These are phyloP conservation scores for Cirrhinus mrigala DNA, from an alignment of 2,797 vertebrate genomes.

Conservation along the genomic window DNA sequence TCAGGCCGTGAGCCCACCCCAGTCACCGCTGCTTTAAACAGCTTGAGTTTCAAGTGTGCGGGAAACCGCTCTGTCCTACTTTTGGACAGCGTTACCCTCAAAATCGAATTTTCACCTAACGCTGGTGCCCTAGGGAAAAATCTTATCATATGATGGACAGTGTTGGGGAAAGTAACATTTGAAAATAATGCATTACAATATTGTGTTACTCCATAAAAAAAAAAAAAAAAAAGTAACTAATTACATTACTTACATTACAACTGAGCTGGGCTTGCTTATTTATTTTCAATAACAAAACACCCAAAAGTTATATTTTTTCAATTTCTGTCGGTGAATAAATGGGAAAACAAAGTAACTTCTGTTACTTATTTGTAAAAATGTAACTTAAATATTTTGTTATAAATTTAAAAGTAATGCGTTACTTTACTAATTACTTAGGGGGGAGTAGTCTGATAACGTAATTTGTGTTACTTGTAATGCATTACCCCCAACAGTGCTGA, in stretches of 20 bases:
- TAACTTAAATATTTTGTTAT: not conserved
- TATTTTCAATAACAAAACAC: too few relatives aligned
- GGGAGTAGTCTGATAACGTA: not conserved
- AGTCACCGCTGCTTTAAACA: constrained; percentile 71
- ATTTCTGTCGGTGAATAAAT: not conserved
- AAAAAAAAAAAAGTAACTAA: not conserved
- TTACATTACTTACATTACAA: not conserved
- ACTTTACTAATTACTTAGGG: not conserved
- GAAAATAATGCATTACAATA: not conserved
- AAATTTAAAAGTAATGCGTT: not conserved
- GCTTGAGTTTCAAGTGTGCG: constrained; percentile 63
- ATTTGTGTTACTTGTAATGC: not conserved
- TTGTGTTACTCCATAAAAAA: not conserved
- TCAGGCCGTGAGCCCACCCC: constrained; percentile 74
- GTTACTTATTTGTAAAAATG: not conserved
- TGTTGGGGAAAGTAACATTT: not conserved
- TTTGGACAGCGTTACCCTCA: not conserved
- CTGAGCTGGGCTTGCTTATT: not conserved
- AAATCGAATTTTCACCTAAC: constrained; percentile 59
- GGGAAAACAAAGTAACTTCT: not conserved
- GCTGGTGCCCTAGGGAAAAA: constrained; percentile 54
- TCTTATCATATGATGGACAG: not conserved
- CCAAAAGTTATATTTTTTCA: not conserved
- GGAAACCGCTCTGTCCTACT: constrained; percentile 59
- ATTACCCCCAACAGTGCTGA: too few relatives aligned